Base-by-base conservation (phyloP, 2,797 vertebrate species). In the Alectoris magna region DNA sequence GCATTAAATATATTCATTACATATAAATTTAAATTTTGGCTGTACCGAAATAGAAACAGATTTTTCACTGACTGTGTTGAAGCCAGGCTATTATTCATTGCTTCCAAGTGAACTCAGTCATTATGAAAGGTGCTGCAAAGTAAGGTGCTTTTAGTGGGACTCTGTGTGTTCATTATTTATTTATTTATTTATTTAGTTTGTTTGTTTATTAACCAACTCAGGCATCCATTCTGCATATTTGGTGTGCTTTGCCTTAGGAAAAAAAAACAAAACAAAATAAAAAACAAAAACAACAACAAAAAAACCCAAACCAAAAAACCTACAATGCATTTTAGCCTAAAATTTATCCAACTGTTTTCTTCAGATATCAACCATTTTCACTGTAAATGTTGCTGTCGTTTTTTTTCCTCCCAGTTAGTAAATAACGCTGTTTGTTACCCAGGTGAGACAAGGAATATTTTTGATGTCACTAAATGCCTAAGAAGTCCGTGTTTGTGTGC, bases 21-120 rank as follows among this genome's bases (percentile, higher is more conserved):
- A 60, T 4, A 70, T 27, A 64, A 70, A 87, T 85, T 79, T 76
- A 68, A 58, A 80, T 89, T 83, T 44, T 77, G 72, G 2, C 14
- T 83, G 17, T 77, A 11, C 10, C 80, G 34, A 93, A 88, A 77
- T 17, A 87, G 46, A 31, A 46, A 51, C 4, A 34, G 41, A 62
- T 83, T 73, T 77, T 90, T 62, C 58, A 80, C 6, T 74, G 66
- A 18, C 43, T 73, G 9, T 76, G 31, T 11, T 66, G 36, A 88
- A 94, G 27, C 10, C 46, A 82, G 76, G 22, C 3, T 60, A 60
- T 85, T 91, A 60, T 53, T 83, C 36, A 48, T 60, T 77, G 26
- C 16, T 83, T 91, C 21, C 22, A 53, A 26, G 9, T 51, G 29
- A 69, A 44, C 5, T 69, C 34, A 59, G 34, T 15, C 38, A 19